Conservation (phyloP, 92 coral and sea anemone species). For the Paramuricea clavata region DNA sequence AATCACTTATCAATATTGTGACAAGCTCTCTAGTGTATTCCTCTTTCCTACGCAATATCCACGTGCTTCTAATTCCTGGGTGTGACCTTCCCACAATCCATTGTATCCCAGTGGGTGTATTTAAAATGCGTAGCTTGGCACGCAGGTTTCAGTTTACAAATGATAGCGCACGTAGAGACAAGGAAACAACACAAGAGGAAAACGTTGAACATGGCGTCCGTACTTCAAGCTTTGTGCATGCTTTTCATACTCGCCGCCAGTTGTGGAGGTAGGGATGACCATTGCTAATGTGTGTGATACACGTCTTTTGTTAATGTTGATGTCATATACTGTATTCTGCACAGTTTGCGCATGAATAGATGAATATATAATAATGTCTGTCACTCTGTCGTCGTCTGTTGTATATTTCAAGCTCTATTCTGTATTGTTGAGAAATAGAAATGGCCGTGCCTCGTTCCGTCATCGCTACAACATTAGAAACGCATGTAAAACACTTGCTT, state of each 20-base stretch:
- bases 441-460: not conserved
- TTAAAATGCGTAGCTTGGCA: slow-evolving; percentile 7
- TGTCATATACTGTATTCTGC: too few species aligned
- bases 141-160: slow-evolving; percentile 36
- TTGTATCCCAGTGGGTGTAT: not conserved
- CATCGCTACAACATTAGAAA: not conserved
- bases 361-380: not conserved
- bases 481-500: too few species aligned
- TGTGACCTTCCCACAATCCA: slow-evolving; percentile 17
- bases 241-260: not conserved
- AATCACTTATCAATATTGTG: slow-evolving; percentile 15
- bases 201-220: slow-evolving; percentile 16
- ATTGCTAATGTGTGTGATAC: not conserved
- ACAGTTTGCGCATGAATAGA: not conserved
- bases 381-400: not conserved
- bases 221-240: not conserved
- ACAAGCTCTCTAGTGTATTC: not conserved
- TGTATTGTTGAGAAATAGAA: too few species aligned
- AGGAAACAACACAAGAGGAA: not conserved
- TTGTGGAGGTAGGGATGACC: slow-evolving; percentile 1
- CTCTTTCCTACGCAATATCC: slow-evolving; percentile 13
- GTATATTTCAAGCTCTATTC: not conserved
- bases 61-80: slow-evolving; percentile 37
- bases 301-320: not conserved
- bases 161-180: not conserved